These are phyloP conservation scores for Baronia brevicornis DNA, from an alignment of 2,888 invertebrate genomes.

Conservation along the genomic window DNA sequence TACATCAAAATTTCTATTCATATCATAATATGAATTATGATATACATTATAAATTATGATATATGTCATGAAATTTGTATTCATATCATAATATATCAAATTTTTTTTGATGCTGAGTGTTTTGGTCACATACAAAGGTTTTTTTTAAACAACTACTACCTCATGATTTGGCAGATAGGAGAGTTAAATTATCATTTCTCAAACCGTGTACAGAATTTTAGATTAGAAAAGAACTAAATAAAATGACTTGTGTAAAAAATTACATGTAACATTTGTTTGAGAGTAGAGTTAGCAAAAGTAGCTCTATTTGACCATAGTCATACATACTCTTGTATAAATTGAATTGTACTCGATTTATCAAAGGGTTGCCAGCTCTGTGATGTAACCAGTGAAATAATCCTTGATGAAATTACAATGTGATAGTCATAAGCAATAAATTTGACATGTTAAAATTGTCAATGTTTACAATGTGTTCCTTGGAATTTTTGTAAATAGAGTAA, in stretches of 20 bases:
- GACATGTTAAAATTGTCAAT: constrained; percentile 3
- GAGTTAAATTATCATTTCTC: constrained; percentile 14
- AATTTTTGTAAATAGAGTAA: constrained; percentile 13
- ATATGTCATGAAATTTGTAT: constrained; percentile 26
- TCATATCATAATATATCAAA: too few relatives aligned
- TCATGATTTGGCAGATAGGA: constrained; percentile 60
- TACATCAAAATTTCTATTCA: too few relatives aligned
- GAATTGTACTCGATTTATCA: too few relatives aligned
- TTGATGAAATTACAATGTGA: constrained; percentile 10
- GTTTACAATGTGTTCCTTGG: too few relatives aligned
- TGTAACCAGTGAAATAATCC: constrained; percentile 1
- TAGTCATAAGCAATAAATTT: constrained; percentile 14
- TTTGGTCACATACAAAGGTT: constrained; percentile 37
- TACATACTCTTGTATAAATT: background rate
- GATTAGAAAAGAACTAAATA: background rate
- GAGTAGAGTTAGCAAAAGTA: background rate
- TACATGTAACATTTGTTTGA: background rate
- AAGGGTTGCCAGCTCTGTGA: constrained; percentile 12
- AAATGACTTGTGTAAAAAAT: background rate
- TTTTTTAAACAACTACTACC: constrained; percentile 53
- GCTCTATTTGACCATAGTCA: background rate
- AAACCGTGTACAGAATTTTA: too few relatives aligned
- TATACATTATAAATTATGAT: constrained; percentile 8
- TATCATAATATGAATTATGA: constrained; percentile 18
- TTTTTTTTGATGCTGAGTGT: constrained; percentile 37